Percentiles rank a stretch among this genome's conserved stretches.
These are phyloP conservation scores for Semnornis frantzii DNA, from an alignment of 2,113 vertebrate species.

Conservation along the genomic window DNA sequence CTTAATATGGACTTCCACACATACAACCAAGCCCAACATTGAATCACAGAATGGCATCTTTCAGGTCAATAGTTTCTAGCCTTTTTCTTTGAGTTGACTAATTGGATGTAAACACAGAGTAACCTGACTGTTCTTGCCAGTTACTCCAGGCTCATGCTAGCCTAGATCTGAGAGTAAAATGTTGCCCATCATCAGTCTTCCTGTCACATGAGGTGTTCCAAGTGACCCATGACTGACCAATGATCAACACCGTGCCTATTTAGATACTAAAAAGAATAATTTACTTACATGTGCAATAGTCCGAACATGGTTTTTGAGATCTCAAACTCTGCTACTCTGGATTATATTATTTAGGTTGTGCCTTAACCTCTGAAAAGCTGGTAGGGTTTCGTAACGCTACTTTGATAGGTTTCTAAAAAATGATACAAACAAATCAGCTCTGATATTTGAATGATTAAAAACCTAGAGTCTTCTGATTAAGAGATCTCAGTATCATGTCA, in stretches of 20 bases:
- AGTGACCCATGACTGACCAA: not conserved
- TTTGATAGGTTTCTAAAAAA: not conserved
- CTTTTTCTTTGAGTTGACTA: not conserved
- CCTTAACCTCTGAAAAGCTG: not conserved
- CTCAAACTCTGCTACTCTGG: not conserved
- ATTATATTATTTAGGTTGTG: not conserved
- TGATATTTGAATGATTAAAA: slow-evolving; percentile 3
- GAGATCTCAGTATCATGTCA: not conserved
- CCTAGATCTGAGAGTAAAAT: not conserved
- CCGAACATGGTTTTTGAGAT: not conserved
- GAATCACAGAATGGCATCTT: not conserved
- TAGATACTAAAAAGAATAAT: not conserved
- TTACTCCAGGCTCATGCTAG: too few species aligned
- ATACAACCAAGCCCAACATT: too few species aligned
- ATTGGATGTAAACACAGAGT: not conserved
- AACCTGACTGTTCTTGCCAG: not conserved
- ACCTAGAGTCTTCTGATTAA: not conserved
- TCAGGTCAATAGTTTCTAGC: not conserved
- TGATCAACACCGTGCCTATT: not conserved
- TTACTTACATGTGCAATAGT: not conserved
- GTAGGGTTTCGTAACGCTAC: not conserved
- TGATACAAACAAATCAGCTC: not conserved
- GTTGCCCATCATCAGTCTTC: not conserved
- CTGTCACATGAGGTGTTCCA: not conserved
- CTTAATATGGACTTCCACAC: not conserved